A percentile compares a stretch with the other conserved stretches of the same genome.
Evolutionary conservation across 2,113 vertebrate species (phyloP).

Genomic region (Ellobius talpinus): DNA sequence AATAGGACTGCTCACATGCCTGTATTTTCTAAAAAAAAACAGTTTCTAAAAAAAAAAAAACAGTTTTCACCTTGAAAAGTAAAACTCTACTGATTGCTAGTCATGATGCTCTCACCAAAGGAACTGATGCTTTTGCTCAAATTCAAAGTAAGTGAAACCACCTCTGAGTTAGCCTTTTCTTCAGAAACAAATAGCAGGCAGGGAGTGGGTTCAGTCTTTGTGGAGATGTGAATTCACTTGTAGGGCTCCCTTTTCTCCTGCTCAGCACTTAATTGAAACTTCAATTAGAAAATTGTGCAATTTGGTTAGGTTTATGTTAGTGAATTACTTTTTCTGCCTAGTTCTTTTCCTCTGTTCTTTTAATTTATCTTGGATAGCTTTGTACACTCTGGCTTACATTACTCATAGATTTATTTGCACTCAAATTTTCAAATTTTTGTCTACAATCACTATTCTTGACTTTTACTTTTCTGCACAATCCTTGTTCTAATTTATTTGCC

Average conservation of each 20-base stretch:
- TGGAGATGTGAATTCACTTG: background rate
- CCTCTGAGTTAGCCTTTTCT: background rate
- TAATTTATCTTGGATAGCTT: background rate
- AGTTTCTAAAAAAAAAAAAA: background rate
- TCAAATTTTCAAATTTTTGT: background rate
- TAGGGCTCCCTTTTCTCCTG: background rate
- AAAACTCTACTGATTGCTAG: background rate
- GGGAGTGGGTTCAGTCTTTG: background rate
- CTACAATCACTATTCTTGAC: background rate
- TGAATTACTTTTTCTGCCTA: background rate
- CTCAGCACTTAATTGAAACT: slow-evolving; percentile 20
- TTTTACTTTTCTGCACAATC: background rate
- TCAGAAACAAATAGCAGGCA: background rate
- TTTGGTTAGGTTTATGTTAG: slow-evolving; percentile 37
- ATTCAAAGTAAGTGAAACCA: background rate
- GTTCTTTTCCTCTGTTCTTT: background rate
- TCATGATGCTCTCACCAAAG: background rate
- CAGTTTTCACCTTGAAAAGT: background rate
- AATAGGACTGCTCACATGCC: background rate
- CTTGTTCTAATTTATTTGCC: background rate
- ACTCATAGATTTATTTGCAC: background rate
- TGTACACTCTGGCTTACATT: background rate
- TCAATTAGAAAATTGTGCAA: slow-evolving; percentile 31
- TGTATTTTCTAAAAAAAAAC: background rate
- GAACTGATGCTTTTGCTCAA: background rate